Base-by-base conservation (phyloP, 2,888 invertebrate species). In the Nemapogon koenigi region DNA sequence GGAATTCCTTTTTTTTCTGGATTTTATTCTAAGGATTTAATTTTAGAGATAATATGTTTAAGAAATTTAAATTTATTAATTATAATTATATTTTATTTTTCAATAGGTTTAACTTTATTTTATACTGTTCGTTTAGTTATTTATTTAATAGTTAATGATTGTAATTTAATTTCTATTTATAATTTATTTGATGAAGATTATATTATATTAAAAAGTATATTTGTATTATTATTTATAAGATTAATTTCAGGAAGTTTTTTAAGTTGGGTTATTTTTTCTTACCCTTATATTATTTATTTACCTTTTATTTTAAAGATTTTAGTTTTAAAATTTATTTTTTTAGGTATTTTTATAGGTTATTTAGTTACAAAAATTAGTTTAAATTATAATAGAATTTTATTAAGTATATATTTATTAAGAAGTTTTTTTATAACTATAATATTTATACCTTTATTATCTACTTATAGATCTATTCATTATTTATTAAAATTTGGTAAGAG, bases 11-110 rank as follows among this genome's bases (percentile, higher is more conserved):
- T 85, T 83, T 67, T 86, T 59, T 67, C 83, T 1, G 84, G 83
- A 0, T 85, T 84, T 85, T 87, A 84, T 68, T 84, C 83, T 16
- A 85, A 83, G 22, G 84, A 83, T 76, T 62, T 82, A 63, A 81
- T 84, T 81, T 78, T 84, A 62, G 85, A 85, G 46, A 50, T 81
- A 47, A 59, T 81, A 38, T 68, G 68, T 46, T 67, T 83, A 60
- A 68, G 58, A 46, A 66, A 69, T 69, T 54, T 81, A 58, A 82
- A 83, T 81, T 52, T 76, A 49, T 64, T 72, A 63, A 59, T 73
- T 61, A 82, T 79, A 66, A 57, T 81, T 50, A 60, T 82, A 54
- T 80, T 71, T 67, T 81, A 78, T 72, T 14, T 83, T 64, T 82
- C 83, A 28, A 81, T 81, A 1, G 81, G 82, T 0, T 68, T 85